A percentile compares a stretch with the other conserved stretches of the same genome.
Evolutionary conservation across 2,797 vertebrate genomes (phyloP).

Genomic region (Nyctalus aviator): DNA sequence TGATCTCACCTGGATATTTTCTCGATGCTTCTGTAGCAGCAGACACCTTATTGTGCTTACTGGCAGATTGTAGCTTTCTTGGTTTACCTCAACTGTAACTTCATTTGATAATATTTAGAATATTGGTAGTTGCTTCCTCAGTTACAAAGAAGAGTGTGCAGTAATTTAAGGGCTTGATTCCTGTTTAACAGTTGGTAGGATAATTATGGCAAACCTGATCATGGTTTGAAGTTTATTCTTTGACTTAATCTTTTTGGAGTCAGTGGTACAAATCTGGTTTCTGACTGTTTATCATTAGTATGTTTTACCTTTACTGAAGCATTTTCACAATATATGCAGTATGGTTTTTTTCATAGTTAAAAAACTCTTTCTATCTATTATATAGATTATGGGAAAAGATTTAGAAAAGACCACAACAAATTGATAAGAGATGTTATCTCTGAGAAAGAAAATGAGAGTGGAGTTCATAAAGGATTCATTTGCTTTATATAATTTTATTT

Average conservation of each 20-base stretch:
- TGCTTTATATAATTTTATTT: constrained; percentile 2
- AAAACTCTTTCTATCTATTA: background rate
- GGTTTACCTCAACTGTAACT: background rate
- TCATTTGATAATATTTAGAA: background rate
- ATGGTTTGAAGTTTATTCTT: background rate
- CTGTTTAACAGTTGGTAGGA: background rate
- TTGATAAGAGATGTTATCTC: background rate
- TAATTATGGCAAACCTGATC: background rate
- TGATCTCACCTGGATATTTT: background rate
- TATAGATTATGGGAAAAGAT: background rate
- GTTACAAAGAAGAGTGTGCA: background rate
- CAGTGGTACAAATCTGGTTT: background rate
- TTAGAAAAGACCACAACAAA: background rate
- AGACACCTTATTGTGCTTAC: background rate
- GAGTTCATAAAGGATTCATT: background rate
- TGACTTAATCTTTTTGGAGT: background rate
- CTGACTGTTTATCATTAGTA: background rate
- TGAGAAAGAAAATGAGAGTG: background rate
- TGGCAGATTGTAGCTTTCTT: background rate
- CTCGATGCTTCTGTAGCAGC: background rate
- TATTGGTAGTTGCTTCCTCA: background rate
- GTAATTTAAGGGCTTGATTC: background rate
- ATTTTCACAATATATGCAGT: background rate
- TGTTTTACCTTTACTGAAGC: background rate
- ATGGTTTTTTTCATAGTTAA: background rate